phyloP scores from a whole-genome alignment of 2,888 invertebrate species.

The Limenitis camilla region DNA sequence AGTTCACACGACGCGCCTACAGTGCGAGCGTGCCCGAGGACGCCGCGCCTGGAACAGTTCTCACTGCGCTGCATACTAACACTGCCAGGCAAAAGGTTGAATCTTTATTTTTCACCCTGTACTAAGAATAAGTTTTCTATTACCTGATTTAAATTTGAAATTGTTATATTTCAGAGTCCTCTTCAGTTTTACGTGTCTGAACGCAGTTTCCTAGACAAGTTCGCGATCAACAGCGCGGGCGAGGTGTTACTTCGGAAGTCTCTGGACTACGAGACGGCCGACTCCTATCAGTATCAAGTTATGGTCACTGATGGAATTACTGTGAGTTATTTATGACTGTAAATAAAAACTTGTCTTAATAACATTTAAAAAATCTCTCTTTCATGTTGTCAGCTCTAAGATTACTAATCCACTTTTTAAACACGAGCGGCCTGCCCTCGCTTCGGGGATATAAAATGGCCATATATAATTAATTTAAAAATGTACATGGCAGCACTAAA shows the following conservation, averaged over 20 bases:
- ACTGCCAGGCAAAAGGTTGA: slow-evolving; percentile 60
- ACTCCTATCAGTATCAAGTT: slow-evolving; percentile 83
- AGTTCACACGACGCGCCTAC: slow-evolving; percentile 83
- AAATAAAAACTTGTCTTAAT: too few relatives aligned
- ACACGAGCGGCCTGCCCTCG: too few relatives aligned
- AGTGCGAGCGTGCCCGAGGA: slow-evolving; percentile 84
- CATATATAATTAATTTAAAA: too few relatives aligned
- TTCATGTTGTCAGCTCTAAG: too few relatives aligned
- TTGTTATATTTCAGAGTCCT: slow-evolving; percentile 57
- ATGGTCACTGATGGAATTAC: slow-evolving; percentile 86
- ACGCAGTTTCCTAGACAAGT: slow-evolving; percentile 81
- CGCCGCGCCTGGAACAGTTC: slow-evolving; percentile 81
- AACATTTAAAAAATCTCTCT: too few relatives aligned
- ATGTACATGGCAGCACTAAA: too few relatives aligned
- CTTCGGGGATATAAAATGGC: too few relatives aligned
- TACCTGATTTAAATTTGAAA: not conserved
- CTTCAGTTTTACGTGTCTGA: slow-evolving; percentile 85
- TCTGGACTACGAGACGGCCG: slow-evolving; percentile 85
- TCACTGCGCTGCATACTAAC: slow-evolving; percentile 79
- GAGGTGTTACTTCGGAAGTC: slow-evolving; percentile 84
- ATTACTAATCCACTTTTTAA: too few relatives aligned
- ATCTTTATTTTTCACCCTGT: too few relatives aligned
- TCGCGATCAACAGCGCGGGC: slow-evolving; percentile 85
- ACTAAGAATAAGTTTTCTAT: too few relatives aligned
- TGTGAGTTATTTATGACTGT: slow-evolving; percentile 56